Evolutionary conservation across 2,888 invertebrate genomes (phyloP), one percentile per base, ranked within the genome.

Genomic region (Drosophila sordidula): DNA sequence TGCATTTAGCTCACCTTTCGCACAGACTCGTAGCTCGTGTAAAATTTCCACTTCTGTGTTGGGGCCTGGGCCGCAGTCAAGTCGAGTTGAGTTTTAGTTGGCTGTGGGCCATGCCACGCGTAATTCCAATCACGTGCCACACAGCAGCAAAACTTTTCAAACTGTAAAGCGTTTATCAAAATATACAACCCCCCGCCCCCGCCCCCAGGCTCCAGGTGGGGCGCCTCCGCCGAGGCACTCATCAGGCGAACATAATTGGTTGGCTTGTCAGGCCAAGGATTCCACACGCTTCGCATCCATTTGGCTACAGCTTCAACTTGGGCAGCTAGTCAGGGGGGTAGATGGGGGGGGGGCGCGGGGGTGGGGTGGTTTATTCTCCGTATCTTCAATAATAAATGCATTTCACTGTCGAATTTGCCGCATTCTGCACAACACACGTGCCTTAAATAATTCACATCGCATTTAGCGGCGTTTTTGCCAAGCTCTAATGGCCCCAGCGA

Each of bases 381-480:
- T 66, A 71, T 83, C 89, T 89, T 89, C 88, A 85, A 85, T 85
- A 85, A 85, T 87, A 85, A 85, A 85, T 87, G 85, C 89, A 89
- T 85, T 85, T 89, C 78, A 87, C 86, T 87, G 89, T 87, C 85
- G 85, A 87, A 85, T 85, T 89, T 89, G 82, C 89, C 88, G 88
- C 85, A 87, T 87, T 89, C 79, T 76, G 82, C 88, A 85, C 89
- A 77, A 77, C 89, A 83, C 89, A 85, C 89, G 85, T 87, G 89
- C 86, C 89, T 85, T 85, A 85, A 85, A 89, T 85, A 89, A 85
- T 89, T 89, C 89, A 85, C 77, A 70, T 70, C 88, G 85, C 79
- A 85, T 85, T 85, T 83, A 83, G 89, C 85, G 79, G 66, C 69
- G 76, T 78, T 87, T 84, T 78, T 80, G 79, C 62, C 58, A 51